Base-by-base conservation (phyloP, 2,888 invertebrate species). In the Leistus spinibarbis region DNA sequence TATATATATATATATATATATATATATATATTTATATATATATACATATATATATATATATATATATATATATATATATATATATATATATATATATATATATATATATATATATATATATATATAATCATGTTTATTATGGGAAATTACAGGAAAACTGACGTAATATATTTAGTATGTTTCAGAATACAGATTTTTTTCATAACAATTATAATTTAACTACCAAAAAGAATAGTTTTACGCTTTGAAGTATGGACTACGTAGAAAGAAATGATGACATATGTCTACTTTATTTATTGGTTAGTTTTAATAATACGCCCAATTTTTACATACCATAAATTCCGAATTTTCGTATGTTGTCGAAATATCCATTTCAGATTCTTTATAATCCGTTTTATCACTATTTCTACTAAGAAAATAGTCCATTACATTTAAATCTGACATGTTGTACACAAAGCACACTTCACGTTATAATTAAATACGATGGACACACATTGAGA, bases 351-450 rank as follows among this genome's bases (percentile, higher is more conserved):
- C 83, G 67, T 82, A 83, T 76, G 81, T 82, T 54, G 83, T 73
- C 22, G 82, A 81, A 63, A 82, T 80, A 77, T 85, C 85, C 79
- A 84, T 83, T 75, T 83, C 83, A 80, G 83, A 80, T 75, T 81
- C 81, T 76, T 79, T 81, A 76, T 81, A 80, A 78, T 82, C 82
- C 71, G 81, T 82, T 19, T 81, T 81, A 23, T 76, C 76, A 62
- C 76, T 77, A 64, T 77, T 76, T 76, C 78, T 79, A 17, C 63
- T 63, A 54, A 79, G 69, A 74, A 79, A 74, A 70, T 78, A 79
- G 76, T 79, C 80, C 22, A 78, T 66, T 63, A 79, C 76, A 66
- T 76, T 76, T 62, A 77, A 67, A 56, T 75, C 79, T 73, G 79
- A 80, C 80, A 80, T 80, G 76, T 80, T 79, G 75, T 53, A 66